Base-by-base conservation (phyloP, 1,140 invertebrate species). In the Ceratosolen fusciceps region DNA sequence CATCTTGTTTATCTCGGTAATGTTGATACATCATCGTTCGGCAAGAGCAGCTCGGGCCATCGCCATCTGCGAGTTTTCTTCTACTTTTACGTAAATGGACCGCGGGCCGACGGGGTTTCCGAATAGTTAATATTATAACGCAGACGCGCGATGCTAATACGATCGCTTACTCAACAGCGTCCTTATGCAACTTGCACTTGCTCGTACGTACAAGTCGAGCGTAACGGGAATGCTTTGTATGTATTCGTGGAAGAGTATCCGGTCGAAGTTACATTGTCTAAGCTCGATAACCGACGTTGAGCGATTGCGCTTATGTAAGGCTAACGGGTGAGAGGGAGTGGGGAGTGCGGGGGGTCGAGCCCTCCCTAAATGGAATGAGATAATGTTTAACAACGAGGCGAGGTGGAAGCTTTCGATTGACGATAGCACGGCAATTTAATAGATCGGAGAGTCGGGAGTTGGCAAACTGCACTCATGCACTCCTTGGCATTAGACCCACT, bases 341-440 rank as follows among this genome's bases (percentile, higher is more conserved):
- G 34, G 19, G 12, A 65, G 37, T 37, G 26, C 31, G 2, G 31
- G 12, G n/a, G n/a, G n/a, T n/a, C n/a, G n/a, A n/a, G n/a, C n/a
- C n/a, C n/a, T n/a, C 26, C 2, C 56, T 31, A 10, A 26, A 10
- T 21, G 24, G 8, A 62, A 62, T 1, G 21, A 10, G 31, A 62
- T 34, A 62, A 62, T 62, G 12, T 5, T 14, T 26, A 4, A 21
- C 29, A 31, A 10, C 4, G 12, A 21, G 26, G 10, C 16, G 60
- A 62, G 31, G n/a, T n/a, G n/a, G n/a, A 34, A 62, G 60, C 14
- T 62, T 34, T 3, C 31, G n/a, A 65, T 65, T 65, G 60, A 65
- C 60, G 4, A 21, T n/a, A 19, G 31, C 3, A 37, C 31, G 12
- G 39, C 39, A 43, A 43, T 43, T 43, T 43, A 43, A 43, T 43